These are phyloP conservation scores for Mesembrinibis cayennensis DNA, from an alignment of 2,113 vertebrate species.

Conservation along the genomic window DNA sequence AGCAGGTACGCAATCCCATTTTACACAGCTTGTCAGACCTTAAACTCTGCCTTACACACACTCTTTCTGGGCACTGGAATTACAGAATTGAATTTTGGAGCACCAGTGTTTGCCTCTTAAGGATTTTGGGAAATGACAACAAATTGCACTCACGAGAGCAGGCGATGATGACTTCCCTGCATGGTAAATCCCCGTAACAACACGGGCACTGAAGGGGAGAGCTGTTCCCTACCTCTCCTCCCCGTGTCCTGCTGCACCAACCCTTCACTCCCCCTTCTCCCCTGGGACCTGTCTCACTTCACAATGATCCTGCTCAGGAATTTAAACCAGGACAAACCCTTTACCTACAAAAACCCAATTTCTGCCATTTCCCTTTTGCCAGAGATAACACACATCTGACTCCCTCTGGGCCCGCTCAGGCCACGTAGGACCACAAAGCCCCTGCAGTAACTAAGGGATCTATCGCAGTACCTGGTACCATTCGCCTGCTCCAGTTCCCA, in stretches of 20 bases:
- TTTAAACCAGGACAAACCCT: not conserved
- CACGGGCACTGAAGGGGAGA: no score
- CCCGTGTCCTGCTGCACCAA: fast-evolving
- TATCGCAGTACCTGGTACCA: not conserved
- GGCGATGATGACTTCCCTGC: not conserved
- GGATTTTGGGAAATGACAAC: not conserved
- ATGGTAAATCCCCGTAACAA: fast-evolving
- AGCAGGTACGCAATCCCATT: fast-evolving
- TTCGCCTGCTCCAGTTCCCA: not conserved
- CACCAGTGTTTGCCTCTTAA: no score
- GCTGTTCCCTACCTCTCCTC: not conserved
- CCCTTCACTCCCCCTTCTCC: not conserved
- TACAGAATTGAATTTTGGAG: not conserved
- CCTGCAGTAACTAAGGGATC: not conserved
- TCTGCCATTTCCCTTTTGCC: not conserved
- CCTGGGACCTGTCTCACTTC: not conserved
- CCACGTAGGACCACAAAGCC: no score
- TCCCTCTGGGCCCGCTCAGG: no score
- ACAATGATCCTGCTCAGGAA: not conserved
- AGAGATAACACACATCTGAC: not conserved
- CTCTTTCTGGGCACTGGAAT: not conserved
- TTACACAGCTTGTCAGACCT: no score
- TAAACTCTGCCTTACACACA: fast-evolving
- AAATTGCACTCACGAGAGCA: fast-evolving
- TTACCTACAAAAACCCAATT: not conserved